Base-by-base conservation (phyloP, 2,797 vertebrate species). In the Hydrocynus forskahlii region DNA sequence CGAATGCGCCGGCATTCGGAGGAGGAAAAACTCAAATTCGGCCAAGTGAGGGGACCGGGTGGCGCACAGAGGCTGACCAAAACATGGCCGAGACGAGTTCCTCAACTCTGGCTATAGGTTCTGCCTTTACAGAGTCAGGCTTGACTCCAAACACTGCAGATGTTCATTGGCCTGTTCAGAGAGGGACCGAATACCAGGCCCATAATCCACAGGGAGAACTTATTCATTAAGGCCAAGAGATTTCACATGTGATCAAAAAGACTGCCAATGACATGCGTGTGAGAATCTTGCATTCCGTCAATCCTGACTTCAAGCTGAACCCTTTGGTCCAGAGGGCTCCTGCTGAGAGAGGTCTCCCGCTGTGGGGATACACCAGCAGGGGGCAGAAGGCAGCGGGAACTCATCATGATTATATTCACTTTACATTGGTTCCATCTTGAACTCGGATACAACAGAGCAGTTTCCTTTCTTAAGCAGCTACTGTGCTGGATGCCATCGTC, bases 21-120 rank as follows among this genome's bases (percentile, higher is more conserved):
- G 52, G 57, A 73, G 16, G 7, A 73, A 59, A 63, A 54, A 63
- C 8, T 12, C 13, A 45, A 73, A 78, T 71, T 81, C 50, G 66
- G 45, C 57, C 40, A 43, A 71, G 25, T 23, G 54, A 63, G 21
- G 67, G 48, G 67, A 66, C 48, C 40, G 80, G 76, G 74, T 71
- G 80, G 57, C 9, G 55, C 38, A 9, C 72, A n/a, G 72, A 0
- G 35, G 60, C 40, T 60, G 40, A 57, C 66, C 40, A 40, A 69
- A 68, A 69, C 54, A 71, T 75, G 73, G 69, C 55, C 48, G 40
- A n/a, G n/a, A n/a, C n/a, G n/a, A n/a, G n/a, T n/a, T n/a, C n/a
- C n/a, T n/a, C n/a, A n/a, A n/a, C n/a, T n/a, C n/a, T n/a, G n/a
- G n/a, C n/a, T n/a, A n/a, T n/a, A n/a, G n/a, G n/a, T n/a, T n/a